Evolutionary conservation across 37 sponge, comb jelly and placozoan genomes (phyloP), one percentile per base, ranked within the genome.

Genomic region (Agelas oroides): DNA sequence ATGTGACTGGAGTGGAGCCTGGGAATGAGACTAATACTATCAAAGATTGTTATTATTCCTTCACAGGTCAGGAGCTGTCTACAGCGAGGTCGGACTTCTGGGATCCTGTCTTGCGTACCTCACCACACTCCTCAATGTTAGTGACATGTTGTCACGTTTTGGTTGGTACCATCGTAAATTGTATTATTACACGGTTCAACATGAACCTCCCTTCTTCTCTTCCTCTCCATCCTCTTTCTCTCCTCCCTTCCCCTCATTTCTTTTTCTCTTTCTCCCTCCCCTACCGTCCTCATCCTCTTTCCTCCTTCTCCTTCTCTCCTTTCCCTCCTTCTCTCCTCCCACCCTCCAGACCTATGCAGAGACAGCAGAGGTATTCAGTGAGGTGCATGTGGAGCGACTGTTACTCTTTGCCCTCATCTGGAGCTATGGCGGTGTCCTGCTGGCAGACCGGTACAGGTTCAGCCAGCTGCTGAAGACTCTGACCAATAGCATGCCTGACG

Each of bases 401-500:
- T 77, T 97, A 1, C 70, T 97, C 68, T 97, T 97, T 70, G 53
- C 84, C 54, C 36, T 97, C 41, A 86, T 97, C 60, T 97, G 97
- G 97, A 89, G 95, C 56, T 94, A 86, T 73, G 97, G 97, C 15
- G 92, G 92, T 16, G 73, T 91, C 1, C 75, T 94, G 56, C 61
- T 94, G 60, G 35, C 63, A 2, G 92, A 94, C 17, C 84, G 80
- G 73, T 24, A 35, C 25, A 61, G 69, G 27, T 94, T 94, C 71
- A 91, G 92, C 25, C 74, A 84, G 30, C 75, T 94, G 27, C 74
- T 96, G 63, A 96, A 91, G 71, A 71, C 82, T 16, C 94, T 94
- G 37, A 92, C 94, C 53, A 90, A 77, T 65, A 71, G 92, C 40
- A 76, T 97, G 5, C 97, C 97, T 91, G 92, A 94, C 61, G 96